phyloP scores from a whole-genome alignment of 2,797 vertebrate genomes.

The Tachyglossus aculeatus region DNA sequence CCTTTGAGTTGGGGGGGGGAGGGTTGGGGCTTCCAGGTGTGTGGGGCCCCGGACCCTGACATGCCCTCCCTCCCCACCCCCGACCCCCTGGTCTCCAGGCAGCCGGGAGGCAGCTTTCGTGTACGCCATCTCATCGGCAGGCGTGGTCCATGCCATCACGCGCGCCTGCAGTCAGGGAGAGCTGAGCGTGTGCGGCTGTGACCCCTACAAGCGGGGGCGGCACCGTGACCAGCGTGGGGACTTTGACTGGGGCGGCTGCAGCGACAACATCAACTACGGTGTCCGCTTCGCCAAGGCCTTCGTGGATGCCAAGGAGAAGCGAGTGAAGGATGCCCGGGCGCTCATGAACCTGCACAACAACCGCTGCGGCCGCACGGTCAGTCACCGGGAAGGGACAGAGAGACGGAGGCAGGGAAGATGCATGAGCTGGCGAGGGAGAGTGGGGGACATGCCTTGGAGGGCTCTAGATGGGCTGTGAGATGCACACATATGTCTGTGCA shows the following conservation, averaged over 20 bases:
- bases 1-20: background rate
- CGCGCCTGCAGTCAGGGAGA: conserved; percentile 95
- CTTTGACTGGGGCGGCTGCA: conserved; percentile 98
- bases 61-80: background rate
- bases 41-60: background rate
- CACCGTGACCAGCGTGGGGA: conserved; percentile 84
- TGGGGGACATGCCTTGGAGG: no score
- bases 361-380: conserved; percentile 94
- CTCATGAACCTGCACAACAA: conserved; percentile 99
- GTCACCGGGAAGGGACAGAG: no score
- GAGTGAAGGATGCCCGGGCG: conserved; percentile 91
- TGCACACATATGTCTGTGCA: no score
- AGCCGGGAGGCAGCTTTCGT: conserved; percentile 97
- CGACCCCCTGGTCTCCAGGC: conserved; percentile 72
- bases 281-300: conserved; percentile 94
- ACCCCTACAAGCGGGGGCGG: conserved; percentile 86
- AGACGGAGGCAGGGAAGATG: no score
- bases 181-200: conserved; percentile 91
- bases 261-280: conserved; percentile 95
- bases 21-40: background rate
- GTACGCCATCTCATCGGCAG: conserved; percentile 95
- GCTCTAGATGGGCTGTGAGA: no score
- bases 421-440: background rate
- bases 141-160: conserved; percentile 95
- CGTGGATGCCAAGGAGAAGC: conserved; percentile 93